Evolutionary conservation across 2,888 invertebrate genomes (phyloP), one percentile per base, ranked within the genome.

Genomic region (Oscheius sp.): DNA sequence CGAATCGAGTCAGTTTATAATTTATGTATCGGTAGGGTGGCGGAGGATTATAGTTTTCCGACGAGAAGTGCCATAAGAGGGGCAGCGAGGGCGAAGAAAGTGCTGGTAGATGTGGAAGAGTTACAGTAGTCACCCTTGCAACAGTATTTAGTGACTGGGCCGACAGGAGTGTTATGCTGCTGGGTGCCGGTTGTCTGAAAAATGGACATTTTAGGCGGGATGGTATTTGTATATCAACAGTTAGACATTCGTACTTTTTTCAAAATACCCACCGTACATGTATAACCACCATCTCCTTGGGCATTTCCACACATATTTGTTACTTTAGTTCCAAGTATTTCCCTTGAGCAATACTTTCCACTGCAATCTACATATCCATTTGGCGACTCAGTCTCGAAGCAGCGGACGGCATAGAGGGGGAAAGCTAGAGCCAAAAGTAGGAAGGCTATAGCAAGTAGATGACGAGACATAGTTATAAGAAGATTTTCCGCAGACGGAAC

Each of bases 61-160:
- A 57, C 22, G 28, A 57, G 14, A 8, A 57, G 4, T 1, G 41
- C 24, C 4, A 38, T 20, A 24, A 38, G 3, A 12, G 57, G 41
- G 36, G 26, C 12, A 22, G 24, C 28, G 8, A 57, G 14, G n/a
- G 24, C 41, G 8, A 26, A 8, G 17, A 41, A 24, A 28, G 41
- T 14, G 20, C 57, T 36, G 14, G 26, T 9, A 5, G 9, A 5
- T 3, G 12, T 6, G 8, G 38, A 38, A 17, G 57, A 57, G 57
- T 57, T 57, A 22, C 57, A 57, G 24, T 57, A 41, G 17, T 57
- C 36, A 17, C 57, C 57, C 2, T 38, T 41, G 41, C 57, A 57
- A 22, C 57, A 57, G 14, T 9, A 24, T 22, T 41, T 57, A 24
- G 17, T 38, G 38, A 38, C 41, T 5, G 8, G 51, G 8, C 32